phyloP scores from a whole-genome alignment of 2,888 invertebrate genomes.

The Diaphora mendica region DNA sequence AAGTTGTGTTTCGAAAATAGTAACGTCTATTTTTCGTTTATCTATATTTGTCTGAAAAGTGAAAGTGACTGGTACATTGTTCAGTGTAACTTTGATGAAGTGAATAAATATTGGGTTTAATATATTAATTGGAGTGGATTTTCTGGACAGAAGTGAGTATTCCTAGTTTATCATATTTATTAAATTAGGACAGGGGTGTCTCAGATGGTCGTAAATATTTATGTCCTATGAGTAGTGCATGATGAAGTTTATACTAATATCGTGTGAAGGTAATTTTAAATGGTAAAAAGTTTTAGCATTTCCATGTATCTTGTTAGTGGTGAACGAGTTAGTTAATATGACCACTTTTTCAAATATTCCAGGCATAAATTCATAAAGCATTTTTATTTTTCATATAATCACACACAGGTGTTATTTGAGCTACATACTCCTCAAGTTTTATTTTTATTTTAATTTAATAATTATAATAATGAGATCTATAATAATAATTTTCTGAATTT shows the following conservation, averaged over 20 bases:
- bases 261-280: not conserved
- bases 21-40: slow-evolving; percentile 55
- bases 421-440: not conserved
- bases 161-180: slow-evolving; percentile 24
- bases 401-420: too few species aligned
- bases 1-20: slow-evolving; percentile 73
- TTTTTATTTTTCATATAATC: not conserved
- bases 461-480: not conserved
- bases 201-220: not conserved
- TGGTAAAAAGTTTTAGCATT: too few species aligned
- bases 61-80: slow-evolving; percentile 52
- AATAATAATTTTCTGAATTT: not conserved
- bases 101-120: slow-evolving; percentile 19
- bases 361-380: not conserved
- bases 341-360: not conserved
- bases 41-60: slow-evolving; percentile 48
- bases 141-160: slow-evolving; percentile 51
- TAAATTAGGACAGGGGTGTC: slow-evolving; percentile 10
- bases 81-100: slow-evolving; percentile 48
- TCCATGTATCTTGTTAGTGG: not conserved
- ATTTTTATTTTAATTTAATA: not conserved
- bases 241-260: not conserved
- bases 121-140: slow-evolving; percentile 48
- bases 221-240: not conserved
- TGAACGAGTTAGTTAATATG: not conserved